Conservation (phyloP, 2,113 vertebrate genomes). For the Chamaetylas fuelleborni region DNA sequence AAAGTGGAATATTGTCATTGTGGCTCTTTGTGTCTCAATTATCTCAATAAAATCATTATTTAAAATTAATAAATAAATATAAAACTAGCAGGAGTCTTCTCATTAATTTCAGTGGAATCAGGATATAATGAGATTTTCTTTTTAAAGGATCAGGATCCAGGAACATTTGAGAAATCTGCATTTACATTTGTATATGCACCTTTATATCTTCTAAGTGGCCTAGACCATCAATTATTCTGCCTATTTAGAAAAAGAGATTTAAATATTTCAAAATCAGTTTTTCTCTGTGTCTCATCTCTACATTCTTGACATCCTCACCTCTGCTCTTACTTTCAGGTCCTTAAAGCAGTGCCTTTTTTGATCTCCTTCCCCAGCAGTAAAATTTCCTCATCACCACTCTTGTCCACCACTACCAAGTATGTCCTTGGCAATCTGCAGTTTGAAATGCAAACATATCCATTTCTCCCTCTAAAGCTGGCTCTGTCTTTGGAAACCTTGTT, state of each 20-base stretch:
- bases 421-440: neutral
- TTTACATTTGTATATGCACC: neutral
- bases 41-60: neutral
- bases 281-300: neutral
- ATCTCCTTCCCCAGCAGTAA: neutral
- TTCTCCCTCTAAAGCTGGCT: neutral
- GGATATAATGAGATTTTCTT: neutral
- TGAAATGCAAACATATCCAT: neutral
- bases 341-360: neutral
- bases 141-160: neutral
- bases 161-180: neutral
- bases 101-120: neutral
- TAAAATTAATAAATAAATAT: neutral
- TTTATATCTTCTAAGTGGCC: neutral
- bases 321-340: neutral
- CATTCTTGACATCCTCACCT: neutral
- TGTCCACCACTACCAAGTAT: neutral
- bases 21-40: neutral
- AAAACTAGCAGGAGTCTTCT: neutral
- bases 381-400: neutral
- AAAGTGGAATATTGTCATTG: neutral
- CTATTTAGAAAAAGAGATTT: neutral
- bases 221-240: neutral
- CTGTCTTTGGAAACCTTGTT: neutral
- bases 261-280: neutral